A percentile compares a stretch with the other conserved stretches of the same genome.
phyloP scores from a whole-genome alignment of 2,888 invertebrate species.

The Tribolium freemani region DNA sequence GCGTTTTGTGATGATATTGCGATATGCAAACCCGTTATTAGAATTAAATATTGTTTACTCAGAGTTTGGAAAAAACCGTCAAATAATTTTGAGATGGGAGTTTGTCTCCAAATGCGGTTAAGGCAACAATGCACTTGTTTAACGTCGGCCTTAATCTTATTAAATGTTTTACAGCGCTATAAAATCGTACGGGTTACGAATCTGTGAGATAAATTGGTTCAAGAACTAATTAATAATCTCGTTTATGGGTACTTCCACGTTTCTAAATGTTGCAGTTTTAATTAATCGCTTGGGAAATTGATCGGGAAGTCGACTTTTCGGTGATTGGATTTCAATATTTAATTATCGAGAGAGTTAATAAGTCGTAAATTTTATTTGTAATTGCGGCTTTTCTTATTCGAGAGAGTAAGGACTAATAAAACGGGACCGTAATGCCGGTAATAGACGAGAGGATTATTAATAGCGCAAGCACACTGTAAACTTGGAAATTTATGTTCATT shows the following conservation, averaged over 20 bases:
- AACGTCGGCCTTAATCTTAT: not conserved
- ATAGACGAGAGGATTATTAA: conserved; percentile 14
- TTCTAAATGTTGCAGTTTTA: conserved; percentile 5
- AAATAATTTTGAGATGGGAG: too few relatives aligned
- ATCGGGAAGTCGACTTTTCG: not conserved
- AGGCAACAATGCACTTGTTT: not conserved
- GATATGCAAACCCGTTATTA: not conserved
- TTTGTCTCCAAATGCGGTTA: not conserved
- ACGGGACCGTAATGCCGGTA: conserved; percentile 18
- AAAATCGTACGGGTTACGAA: not conserved
- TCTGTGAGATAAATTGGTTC: conserved; percentile 6
- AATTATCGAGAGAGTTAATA: not conserved
- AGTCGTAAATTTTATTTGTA: conserved; percentile 15
- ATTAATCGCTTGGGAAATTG: not conserved
- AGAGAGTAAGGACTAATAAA: not conserved
- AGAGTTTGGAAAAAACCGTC: not conserved
- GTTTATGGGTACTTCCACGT: not conserved
- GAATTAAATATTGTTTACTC: not conserved
- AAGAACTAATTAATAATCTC: conserved; percentile 11
- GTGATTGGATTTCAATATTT: not conserved
- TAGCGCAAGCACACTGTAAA: conserved; percentile 12
- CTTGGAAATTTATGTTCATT: conserved; percentile 16
- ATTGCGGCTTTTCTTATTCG: conserved; percentile 18
- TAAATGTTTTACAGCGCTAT: conserved; percentile 3
- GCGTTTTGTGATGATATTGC: too few relatives aligned